Base-by-base conservation (phyloP, 2,113 vertebrate genomes). In the Montifringilla adamsi region DNA sequence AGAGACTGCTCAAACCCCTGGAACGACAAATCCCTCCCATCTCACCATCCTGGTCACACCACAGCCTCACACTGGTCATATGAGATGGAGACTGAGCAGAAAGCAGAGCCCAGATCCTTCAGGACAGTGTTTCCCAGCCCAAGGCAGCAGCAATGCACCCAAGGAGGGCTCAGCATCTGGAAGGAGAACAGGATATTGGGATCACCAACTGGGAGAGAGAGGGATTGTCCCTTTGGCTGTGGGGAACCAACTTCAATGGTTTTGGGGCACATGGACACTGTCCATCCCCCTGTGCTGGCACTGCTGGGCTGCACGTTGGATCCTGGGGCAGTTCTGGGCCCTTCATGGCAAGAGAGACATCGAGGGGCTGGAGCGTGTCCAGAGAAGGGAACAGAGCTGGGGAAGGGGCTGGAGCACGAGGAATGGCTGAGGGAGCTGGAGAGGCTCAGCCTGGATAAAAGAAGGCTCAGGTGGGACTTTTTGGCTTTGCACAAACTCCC, bases 211-310 rank as follows among this genome's bases (percentile, higher is more conserved):
- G 39, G 43, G 60, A 72, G 44, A 15, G 14, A 53, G 64, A 58
- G 30, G 37, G 55, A 39, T 60, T 4, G 17, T 2, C 26, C 33
- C 33, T 64, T 33, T 3, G 39, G 9, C 59, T 8, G 14, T 3
- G 5, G 7, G 37, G 31, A 43, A 13, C 21, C 28, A 26, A 44
- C 15, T 11, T 9, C 44, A 49, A 6, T 11, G 22, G 33, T 37
- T 16, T 70, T 3, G 8, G 66, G 47, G 39, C 0, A 3, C 28
- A 56, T 0, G 2, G 16, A 23, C 28, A 39, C 18, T 28, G 35
- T 17, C 3, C 53, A 49, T 19, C 53, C 4, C 18, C 18, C 23
- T 50, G 28, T 33, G 28, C n/a, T 47, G 64, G 30, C 64, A 49
- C 23, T 83, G 44, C 23, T 28, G 44, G 43, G 53, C 35, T 52